Evolutionary conservation across 2,888 invertebrate genomes (phyloP).

Genomic region (Torymus aiolomorphi): DNA sequence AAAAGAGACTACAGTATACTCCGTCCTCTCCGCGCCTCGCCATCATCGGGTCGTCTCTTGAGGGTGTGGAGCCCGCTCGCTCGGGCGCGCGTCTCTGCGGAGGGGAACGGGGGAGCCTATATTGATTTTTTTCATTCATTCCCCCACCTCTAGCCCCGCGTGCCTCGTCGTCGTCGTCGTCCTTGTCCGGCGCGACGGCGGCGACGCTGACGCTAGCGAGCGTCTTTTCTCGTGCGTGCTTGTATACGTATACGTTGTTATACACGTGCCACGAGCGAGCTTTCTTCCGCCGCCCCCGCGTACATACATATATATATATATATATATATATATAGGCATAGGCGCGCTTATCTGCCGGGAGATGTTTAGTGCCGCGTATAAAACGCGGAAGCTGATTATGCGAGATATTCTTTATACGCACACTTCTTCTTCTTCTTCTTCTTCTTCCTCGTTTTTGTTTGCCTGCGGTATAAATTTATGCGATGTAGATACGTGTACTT

Average conservation of each 20-base stretch:
- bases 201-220: neutral
- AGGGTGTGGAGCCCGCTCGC: too few species aligned
- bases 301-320: neutral
- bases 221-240: too few species aligned
- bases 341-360: constrained; percentile 16
- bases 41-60: too few species aligned
- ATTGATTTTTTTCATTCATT: constrained; percentile 54
- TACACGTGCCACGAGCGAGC: too few species aligned
- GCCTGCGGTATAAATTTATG: too few species aligned
- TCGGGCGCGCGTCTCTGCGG: too few species aligned
- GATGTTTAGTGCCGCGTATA: constrained; percentile 30
- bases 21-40: too few species aligned
- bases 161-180: constrained; percentile 27
- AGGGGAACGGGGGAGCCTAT: neutral
- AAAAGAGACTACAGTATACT: too few species aligned
- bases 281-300: too few species aligned
- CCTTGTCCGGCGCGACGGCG: constrained; percentile 5
- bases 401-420: neutral
- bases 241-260: too few species aligned
- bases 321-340: neutral
- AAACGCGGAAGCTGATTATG: constrained; percentile 32
- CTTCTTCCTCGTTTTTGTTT: neutral
- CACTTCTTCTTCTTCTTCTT: neutral
- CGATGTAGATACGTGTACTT: neutral
- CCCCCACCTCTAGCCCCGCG: neutral